Evolutionary conservation across 1,140 invertebrate genomes (phyloP).

Genomic region (Euwallacea fornicatus): DNA sequence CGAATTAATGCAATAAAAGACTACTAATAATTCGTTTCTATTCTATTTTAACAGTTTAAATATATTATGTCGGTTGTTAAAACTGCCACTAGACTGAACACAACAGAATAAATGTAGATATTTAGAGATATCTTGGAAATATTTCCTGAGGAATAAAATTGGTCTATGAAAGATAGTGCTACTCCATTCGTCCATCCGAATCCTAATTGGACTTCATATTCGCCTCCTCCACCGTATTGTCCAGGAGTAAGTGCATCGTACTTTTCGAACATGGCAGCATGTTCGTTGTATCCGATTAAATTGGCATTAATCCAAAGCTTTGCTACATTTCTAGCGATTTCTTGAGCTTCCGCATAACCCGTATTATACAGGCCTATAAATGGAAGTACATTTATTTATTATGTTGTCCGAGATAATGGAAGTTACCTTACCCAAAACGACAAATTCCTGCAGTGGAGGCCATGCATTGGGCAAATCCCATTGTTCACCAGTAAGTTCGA

Average conservation of each 20-base stretch:
- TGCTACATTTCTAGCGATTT: constrained; percentile 68
- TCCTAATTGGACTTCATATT: constrained; percentile 85
- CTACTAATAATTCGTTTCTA: too few relatives aligned
- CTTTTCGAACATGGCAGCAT: constrained; percentile 82
- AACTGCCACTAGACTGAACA: constrained; percentile 13
- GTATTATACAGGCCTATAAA: constrained; percentile 61
- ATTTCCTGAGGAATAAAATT: constrained; percentile 20
- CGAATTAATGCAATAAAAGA: too few relatives aligned
- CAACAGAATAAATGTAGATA: not conserved
- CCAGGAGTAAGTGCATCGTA: constrained; percentile 75
- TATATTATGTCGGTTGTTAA: not conserved
- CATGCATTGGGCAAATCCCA: constrained; percentile 92
- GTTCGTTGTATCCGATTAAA: constrained; percentile 60
- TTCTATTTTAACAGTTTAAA: not conserved
- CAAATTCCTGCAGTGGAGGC: constrained; percentile 79
- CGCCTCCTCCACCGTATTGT: constrained; percentile 80
- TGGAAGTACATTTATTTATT: not conserved
- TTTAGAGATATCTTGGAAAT: constrained; percentile 12
- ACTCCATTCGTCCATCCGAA: constrained; percentile 97
- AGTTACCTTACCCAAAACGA: constrained; percentile 56
- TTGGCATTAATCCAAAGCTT: constrained; percentile 75
- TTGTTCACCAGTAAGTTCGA: constrained; percentile 74
- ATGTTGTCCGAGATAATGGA: not conserved
- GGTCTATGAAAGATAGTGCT: constrained; percentile 38
- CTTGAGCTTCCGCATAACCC: constrained; percentile 63